Percentiles rank a stretch among this genome's conserved stretches.
Conservation (phyloP, 1,140 invertebrate genomes). For the Brevipalpus yothersi region DNA sequence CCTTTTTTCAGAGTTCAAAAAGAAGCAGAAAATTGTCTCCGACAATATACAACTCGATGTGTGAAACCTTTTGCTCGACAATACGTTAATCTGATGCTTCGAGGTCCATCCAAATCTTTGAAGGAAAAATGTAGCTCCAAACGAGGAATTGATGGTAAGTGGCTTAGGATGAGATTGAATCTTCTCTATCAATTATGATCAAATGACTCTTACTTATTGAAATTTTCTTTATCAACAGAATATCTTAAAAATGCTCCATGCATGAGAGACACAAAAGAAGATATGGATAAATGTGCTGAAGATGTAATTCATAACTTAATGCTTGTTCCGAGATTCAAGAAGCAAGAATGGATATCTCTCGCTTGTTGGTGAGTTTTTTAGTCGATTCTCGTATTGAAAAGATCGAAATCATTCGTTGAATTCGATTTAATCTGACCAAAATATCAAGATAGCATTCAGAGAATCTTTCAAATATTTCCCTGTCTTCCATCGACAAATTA, state of each 20-base stretch:
- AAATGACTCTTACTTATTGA: background rate
- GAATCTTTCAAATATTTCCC: too few relatives aligned
- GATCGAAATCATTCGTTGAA: background rate
- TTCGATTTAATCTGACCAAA: background rate
- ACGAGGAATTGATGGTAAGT: conserved; percentile 6
- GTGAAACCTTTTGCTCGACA: conserved; percentile 7
- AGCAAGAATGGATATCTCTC: conserved; percentile 5
- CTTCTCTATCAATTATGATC: background rate
- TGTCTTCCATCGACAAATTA: too few relatives aligned
- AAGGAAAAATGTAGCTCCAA: conserved; percentile 3
- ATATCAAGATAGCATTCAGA: too few relatives aligned
- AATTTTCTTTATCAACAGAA: background rate
- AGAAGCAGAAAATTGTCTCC: conserved; percentile 4
- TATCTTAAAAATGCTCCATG: conserved; percentile 3
- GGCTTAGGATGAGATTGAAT: background rate
- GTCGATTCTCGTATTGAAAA: background rate
- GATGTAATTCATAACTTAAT: conserved; percentile 3
- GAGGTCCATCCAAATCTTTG: conserved; percentile 1
- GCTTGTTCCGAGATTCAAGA: conserved; percentile 4
- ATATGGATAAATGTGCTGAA: conserved; percentile 5
- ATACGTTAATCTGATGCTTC: conserved; percentile 7
- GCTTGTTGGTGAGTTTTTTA: conserved; percentile 6
- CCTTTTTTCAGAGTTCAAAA: background rate
- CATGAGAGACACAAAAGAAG: conserved; percentile 2
- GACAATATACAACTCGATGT: conserved; percentile 3